These are phyloP conservation scores for Gnathonemus echidnorhynchus DNA, from an alignment of 2,113 vertebrate species.

Conservation along the genomic window DNA sequence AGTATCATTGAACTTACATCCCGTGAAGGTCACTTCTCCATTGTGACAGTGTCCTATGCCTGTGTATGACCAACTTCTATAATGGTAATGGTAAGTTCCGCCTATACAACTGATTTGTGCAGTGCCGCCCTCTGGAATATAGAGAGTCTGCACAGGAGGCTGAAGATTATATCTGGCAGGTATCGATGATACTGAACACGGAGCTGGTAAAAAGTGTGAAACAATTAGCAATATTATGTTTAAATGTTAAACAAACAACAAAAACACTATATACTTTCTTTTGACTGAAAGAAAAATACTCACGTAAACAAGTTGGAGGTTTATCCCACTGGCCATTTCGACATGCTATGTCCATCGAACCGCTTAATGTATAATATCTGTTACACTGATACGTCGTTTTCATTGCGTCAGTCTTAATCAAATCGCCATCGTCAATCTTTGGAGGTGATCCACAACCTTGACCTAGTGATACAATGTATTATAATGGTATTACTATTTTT, in stretches of 20 bases:
- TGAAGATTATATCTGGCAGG: not conserved
- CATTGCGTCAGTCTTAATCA: accelerated
- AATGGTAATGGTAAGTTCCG: not conserved
- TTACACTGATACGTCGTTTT: not conserved
- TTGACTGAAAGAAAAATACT: not conserved
- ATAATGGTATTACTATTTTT: not conserved
- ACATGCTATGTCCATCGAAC: not conserved
- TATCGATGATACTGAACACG: not conserved
- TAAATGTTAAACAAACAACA: not conserved
- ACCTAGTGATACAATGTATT: not conserved
- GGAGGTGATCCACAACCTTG: not conserved
- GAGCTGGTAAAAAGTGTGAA: not conserved
- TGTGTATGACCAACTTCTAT: accelerated
- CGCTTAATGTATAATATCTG: not conserved
- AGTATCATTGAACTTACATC: not conserved
- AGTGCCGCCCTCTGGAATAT: not conserved
- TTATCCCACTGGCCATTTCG: not conserved
- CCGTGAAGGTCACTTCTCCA: not conserved
- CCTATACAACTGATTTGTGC: accelerated
- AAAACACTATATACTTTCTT: not conserved
- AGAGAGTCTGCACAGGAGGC: not conserved
- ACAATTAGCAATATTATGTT: not conserved
- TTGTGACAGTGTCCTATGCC: not conserved
- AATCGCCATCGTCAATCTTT: not conserved
- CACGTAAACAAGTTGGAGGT: not conserved